Base-by-base conservation (phyloP, 2,888 invertebrate species). In the Eilema depressum region DNA sequence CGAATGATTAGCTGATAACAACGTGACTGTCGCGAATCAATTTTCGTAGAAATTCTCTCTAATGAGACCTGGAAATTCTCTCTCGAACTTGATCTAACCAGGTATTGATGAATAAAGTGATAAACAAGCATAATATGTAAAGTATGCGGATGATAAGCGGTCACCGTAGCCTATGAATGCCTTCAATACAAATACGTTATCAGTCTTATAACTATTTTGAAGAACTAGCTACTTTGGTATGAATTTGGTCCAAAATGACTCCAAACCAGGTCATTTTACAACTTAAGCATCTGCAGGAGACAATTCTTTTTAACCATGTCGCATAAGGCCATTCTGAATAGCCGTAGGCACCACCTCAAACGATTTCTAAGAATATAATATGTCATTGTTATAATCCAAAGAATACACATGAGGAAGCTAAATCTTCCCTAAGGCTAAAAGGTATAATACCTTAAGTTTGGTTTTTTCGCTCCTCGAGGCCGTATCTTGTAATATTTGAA, bases 401-500 rank as follows among this genome's bases (percentile, higher is more conserved):
- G 47, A n/a, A 53, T 53, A 53, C n/a, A 53, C 53, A 53, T 53
- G n/a, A 53, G 53, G n/a, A 53, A 53, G 53, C 53, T n/a, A n/a
- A n/a, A 10, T 53, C 20, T 47, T 10, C n/a, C 53, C 53, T 53
- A 53, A 53, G 53, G 53, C n/a, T n/a, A 53, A 53, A 53, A 53
- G n/a, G n/a, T 53, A n/a, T 53, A n/a, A 53, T 53, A 53, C n/a
- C 53, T 8, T n/a, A 53, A 53, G 53, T n/a, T 53, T 53, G 53
- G 53, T 8, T n/a, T n/a, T 20, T 53, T 53, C 10, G 53, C 53
- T 53, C 8, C 20, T 10, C n/a, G 17, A 53, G 10, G 53, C 53
- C n/a, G 10, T 8, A n/a, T 53, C 53, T 53, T 53, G 20, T 53
- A 53, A 53, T 53, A 53, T 53, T 53, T 53, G n/a, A 8, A 53